Conservation (phyloP, 2,888 invertebrate genomes). For the Leucophenga montana region DNA sequence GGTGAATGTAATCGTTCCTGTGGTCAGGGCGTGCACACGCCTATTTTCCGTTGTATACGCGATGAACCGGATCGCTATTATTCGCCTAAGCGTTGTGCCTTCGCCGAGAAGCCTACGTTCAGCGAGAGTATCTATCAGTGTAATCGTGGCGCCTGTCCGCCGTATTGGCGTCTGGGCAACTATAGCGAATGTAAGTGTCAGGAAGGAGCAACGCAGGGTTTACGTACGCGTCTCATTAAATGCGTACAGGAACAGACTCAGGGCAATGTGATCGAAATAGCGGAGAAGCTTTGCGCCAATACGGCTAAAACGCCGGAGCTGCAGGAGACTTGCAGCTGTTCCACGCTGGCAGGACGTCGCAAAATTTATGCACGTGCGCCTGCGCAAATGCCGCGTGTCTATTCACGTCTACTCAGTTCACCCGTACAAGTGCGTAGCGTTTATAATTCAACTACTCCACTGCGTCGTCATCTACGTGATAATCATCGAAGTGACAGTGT, state of each 20-base stretch:
- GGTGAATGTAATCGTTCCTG: slow-evolving; percentile 86
- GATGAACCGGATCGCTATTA: slow-evolving; percentile 79
- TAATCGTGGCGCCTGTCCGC: slow-evolving; percentile 84
- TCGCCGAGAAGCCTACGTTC: slow-evolving; percentile 76
- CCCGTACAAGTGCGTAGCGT: slow-evolving; percentile 38
- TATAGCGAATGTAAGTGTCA: slow-evolving; percentile 88
- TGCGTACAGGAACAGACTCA: slow-evolving; percentile 76
- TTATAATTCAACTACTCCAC: slow-evolving; percentile 39
- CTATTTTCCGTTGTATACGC: slow-evolving; percentile 76
- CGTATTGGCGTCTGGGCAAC: slow-evolving; percentile 83
- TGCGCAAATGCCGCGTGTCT: slow-evolving; percentile 47
- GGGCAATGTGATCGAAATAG: slow-evolving; percentile 73
- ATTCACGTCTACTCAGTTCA: slow-evolving; percentile 49
- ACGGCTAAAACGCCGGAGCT: not conserved
- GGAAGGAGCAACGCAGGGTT: slow-evolving; percentile 74
- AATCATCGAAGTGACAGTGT: slow-evolving; percentile 39
- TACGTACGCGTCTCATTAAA: slow-evolving; percentile 80
- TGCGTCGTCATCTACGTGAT: slow-evolving; percentile 53
- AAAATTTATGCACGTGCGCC: slow-evolving; percentile 49
- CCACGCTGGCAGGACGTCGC: slow-evolving; percentile 34
- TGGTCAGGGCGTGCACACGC: slow-evolving; percentile 76
- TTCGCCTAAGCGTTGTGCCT: slow-evolving; percentile 79
- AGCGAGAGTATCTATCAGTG: slow-evolving; percentile 79
- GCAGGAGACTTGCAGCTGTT: slow-evolving; percentile 10
- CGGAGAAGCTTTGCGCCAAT: slow-evolving; percentile 76